phyloP scores from a whole-genome alignment of 2,797 vertebrate genomes.

The Rhincodon typus region DNA sequence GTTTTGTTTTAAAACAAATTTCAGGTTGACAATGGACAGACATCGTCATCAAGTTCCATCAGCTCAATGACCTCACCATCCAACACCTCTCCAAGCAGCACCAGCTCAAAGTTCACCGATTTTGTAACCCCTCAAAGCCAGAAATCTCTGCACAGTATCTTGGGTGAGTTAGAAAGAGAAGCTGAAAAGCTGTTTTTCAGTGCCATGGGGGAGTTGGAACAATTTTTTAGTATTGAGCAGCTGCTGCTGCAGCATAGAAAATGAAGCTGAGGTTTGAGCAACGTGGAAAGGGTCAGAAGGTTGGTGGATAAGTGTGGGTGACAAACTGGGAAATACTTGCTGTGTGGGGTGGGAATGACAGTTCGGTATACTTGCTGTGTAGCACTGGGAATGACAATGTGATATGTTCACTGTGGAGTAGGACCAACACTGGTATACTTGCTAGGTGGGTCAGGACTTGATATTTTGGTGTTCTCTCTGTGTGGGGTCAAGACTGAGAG shows the following conservation, averaged over 20 bases:
- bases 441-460: background rate
- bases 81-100: conserved; percentile 73
- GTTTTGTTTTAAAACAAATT: background rate
- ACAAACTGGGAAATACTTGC: background rate
- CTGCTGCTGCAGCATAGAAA: background rate
- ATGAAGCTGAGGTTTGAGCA: background rate
- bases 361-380: background rate
- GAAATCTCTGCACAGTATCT: conserved; percentile 74
- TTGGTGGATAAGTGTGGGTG: background rate
- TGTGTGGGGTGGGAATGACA: background rate
- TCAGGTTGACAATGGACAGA: conserved; percentile 60
- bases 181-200: background rate
- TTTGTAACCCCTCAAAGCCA: conserved; percentile 70
- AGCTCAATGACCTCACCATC: conserved; percentile 71
- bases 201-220: background rate
- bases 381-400: background rate
- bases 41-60: conserved; percentile 71
- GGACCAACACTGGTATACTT: too few species aligned
- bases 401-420: too few species aligned
- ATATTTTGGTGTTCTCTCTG: background rate
- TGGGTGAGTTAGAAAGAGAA: conserved; percentile 62
- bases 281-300: background rate
- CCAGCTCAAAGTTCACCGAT: conserved; percentile 73
- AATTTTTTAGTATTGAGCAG: background rate
- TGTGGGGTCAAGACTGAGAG: background rate